Conservation (phyloP, 2,797 vertebrate genomes). For the Mycteria americana region DNA sequence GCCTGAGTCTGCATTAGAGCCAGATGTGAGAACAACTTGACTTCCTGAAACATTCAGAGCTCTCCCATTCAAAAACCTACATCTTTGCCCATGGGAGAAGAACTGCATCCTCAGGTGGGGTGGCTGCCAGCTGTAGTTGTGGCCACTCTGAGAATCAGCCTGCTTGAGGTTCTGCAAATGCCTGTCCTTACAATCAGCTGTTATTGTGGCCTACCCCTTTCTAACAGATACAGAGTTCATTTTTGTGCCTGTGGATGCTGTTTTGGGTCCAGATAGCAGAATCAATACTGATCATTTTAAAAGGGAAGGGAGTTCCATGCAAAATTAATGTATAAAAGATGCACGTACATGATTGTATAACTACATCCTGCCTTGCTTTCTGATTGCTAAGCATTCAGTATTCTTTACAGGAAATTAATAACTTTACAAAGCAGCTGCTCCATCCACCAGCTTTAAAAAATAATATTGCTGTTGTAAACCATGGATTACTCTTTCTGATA, state of each 20-base stretch:
- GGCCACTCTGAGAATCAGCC: background rate
- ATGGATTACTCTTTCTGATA: slow-evolving; percentile 65
- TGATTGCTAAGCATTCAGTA: slow-evolving; percentile 39
- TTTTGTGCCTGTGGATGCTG: background rate
- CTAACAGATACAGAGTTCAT: background rate
- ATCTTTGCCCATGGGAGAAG: background rate
- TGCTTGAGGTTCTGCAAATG: background rate
- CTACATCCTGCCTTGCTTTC: slow-evolving; percentile 33
- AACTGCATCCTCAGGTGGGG: background rate
- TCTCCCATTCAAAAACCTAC: background rate
- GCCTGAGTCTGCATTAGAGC: background rate
- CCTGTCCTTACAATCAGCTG: background rate
- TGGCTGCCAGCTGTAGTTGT: background rate
- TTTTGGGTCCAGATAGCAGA: background rate
- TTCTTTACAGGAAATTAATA: slow-evolving; percentile 73
- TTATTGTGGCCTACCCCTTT: background rate
- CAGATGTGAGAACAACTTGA: background rate
- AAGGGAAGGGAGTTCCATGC: background rate
- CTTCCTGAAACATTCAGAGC: background rate
- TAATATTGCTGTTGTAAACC: slow-evolving; percentile 64
- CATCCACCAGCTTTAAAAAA: slow-evolving; percentile 58
- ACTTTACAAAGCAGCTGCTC: slow-evolving; percentile 68
- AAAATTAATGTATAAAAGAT: slow-evolving; percentile 38
- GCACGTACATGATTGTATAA: background rate
- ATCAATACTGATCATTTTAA: background rate